Base-by-base conservation (phyloP, 2,797 vertebrate genomes). In the Alouatta caraya region DNA sequence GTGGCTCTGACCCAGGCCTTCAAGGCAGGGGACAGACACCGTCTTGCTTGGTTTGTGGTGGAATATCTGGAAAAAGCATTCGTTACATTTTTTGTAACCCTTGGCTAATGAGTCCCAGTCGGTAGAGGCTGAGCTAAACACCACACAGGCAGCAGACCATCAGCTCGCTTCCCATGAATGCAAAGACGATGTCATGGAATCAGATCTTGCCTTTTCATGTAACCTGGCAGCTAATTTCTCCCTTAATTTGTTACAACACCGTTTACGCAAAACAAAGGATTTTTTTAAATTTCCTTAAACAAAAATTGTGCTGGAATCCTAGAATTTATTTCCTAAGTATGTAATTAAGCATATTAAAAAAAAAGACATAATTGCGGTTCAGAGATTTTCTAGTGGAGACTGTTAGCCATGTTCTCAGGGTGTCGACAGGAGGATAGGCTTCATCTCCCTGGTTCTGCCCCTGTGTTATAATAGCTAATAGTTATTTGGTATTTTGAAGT, bases 101-200 rank as follows among this genome's bases (percentile, higher is more conserved):
- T 89, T 88, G 94, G 94, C 97, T 98, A 97, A 98, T 97, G 94
- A 98, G 92, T 97, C 97, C 96, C 96, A 97, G 97, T 97, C 48
- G 0, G 95, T 6, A 1, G 78, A 93, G 93, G 55, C 83, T 87
- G 86, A 97, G 52, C 80, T 84, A 94, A 96, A 94, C 97, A 85
- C 96, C 97, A 96, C 97, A 88, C 96, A 97, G 94, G 97, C 98
- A 98, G 90, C 90, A 95, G 97, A 97, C 96, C 98, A 98, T 98
- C 97, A 98, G 96, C 90, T 97, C 5, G 17, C 95, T 96, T 91
- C 86, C 83, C 15, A 1, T 50, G 93, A 90, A 82, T 92, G 84
- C 84, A 96, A 76, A 96, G 81, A 88, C 64, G 96, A 98, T 95
- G 93, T 96, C 88, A 93, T 26, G 39, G 90, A 93, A 95, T 78